Evolutionary conservation across 37 sponge, comb jelly and placozoan genomes (phyloP).

Genomic region (Dysidea cf. avara): DNA sequence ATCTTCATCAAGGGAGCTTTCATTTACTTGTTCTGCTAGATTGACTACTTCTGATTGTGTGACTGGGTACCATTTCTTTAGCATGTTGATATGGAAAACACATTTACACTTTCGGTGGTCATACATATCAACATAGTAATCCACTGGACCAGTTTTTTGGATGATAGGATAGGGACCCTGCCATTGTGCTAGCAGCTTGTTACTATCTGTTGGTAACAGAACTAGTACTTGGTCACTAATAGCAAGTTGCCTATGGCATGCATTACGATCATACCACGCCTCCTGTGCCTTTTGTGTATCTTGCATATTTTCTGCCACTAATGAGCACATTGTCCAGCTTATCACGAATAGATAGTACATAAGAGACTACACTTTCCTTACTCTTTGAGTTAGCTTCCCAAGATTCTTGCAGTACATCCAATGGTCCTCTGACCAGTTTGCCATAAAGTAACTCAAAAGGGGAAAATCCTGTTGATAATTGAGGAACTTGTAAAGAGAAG

Average conservation of each 20-base stretch:
- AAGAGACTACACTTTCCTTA: constrained; percentile 5
- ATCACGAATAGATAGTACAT: constrained; percentile 1
- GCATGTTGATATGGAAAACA: no score
- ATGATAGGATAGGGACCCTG: constrained; percentile 11
- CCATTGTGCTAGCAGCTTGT: constrained; percentile 2
- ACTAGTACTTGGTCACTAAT: constrained; percentile 1
- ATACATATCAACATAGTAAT: no score
- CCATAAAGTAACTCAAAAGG: constrained; percentile 12
- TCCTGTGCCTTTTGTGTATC: not conserved
- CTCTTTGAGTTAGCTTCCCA: not conserved
- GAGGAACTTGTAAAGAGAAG: not conserved
- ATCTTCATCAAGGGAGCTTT: no score
- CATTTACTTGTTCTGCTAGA: no score
- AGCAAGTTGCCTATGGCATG: not conserved
- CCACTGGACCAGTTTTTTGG: no score
- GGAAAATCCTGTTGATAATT: not conserved
- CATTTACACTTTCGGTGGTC: no score
- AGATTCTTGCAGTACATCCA: constrained; percentile 3
- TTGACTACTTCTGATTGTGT: no score
- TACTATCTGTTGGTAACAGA: not conserved
- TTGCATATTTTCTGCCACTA: not conserved
- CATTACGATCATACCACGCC: constrained; percentile 8
- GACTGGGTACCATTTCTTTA: no score
- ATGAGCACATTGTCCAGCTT: not conserved
- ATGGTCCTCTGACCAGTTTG: not conserved